Conservation (phyloP, 1,140 invertebrate genomes). For the Varroa destructor region DNA sequence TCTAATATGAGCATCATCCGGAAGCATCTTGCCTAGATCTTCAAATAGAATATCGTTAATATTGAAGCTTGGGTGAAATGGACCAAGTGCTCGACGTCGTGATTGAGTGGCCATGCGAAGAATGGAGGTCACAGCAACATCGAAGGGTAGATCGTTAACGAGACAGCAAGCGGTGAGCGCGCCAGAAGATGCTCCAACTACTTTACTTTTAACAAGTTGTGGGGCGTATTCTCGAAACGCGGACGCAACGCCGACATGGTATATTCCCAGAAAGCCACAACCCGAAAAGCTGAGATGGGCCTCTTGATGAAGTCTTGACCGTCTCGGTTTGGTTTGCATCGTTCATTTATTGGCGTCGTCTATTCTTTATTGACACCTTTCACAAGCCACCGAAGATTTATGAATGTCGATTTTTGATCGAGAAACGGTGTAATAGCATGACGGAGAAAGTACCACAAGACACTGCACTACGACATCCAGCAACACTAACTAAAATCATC, state of each 20-base stretch:
- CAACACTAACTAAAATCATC: too few species aligned
- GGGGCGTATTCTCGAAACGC: conserved; percentile 94
- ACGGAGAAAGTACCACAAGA: too few species aligned
- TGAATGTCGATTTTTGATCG: too few species aligned
- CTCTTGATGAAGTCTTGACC: neutral
- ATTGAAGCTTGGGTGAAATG: conserved; percentile 88
- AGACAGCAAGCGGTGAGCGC: conserved; percentile 83
- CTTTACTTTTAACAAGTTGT: conserved; percentile 74
- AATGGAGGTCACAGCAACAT: conserved; percentile 47
- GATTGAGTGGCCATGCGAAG: conserved; percentile 72
- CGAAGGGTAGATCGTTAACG: conserved; percentile 78
- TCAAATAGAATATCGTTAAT: conserved; percentile 72
- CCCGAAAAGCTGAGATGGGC: conserved; percentile 57
- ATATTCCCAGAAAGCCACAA: conserved; percentile 95
- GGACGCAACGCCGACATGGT: conserved; percentile 91
- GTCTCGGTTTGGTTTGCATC: neutral
- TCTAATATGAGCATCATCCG: conserved; percentile 73
- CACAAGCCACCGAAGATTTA: too few species aligned
- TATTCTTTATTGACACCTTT: too few species aligned
- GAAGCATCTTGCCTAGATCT: conserved; percentile 67
- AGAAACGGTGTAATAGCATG: too few species aligned
- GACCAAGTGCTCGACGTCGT: conserved; percentile 66
- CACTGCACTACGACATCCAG: too few species aligned
- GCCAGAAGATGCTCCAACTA: conserved; percentile 90
- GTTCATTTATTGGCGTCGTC: too few species aligned